phyloP scores from a whole-genome alignment of 2,888 invertebrate species.

The Plebejus argus region DNA sequence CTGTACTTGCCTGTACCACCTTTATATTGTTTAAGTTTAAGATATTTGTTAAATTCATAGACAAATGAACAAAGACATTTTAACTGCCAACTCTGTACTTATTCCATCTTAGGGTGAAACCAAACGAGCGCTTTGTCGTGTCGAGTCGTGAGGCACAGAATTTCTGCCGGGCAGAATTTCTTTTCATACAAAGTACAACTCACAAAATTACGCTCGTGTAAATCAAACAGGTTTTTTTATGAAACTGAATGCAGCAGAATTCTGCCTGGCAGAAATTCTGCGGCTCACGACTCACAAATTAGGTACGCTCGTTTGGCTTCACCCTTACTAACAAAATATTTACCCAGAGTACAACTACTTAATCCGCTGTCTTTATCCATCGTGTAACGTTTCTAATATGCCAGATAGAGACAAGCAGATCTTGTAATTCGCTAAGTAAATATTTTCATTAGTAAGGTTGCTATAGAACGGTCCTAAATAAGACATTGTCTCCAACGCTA shows the following conservation, averaged over 20 bases:
- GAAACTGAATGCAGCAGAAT: too few relatives aligned
- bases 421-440: not conserved
- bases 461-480: not conserved
- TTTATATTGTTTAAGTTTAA: constrained; percentile 3
- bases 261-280: too few relatives aligned
- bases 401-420: not conserved
- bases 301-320: too few relatives aligned
- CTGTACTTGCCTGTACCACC: not conserved
- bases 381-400: not conserved
- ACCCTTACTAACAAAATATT: not conserved
- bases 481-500: not conserved
- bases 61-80: constrained; percentile 15
- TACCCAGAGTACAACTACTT: not conserved
- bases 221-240: too few relatives aligned
- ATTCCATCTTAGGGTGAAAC: too few relatives aligned
- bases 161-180: too few relatives aligned
- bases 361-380: too few relatives aligned
- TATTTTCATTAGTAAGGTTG: not conserved
- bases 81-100: not conserved
- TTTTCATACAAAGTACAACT: too few relatives aligned
- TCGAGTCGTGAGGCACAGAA: too few relatives aligned
- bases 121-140: too few relatives aligned
- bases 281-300: too few relatives aligned
- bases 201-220: too few relatives aligned
- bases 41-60: not conserved